These are phyloP conservation scores for Melanerpes aurifrons DNA, from an alignment of 2,113 vertebrate genomes.

Conservation along the genomic window DNA sequence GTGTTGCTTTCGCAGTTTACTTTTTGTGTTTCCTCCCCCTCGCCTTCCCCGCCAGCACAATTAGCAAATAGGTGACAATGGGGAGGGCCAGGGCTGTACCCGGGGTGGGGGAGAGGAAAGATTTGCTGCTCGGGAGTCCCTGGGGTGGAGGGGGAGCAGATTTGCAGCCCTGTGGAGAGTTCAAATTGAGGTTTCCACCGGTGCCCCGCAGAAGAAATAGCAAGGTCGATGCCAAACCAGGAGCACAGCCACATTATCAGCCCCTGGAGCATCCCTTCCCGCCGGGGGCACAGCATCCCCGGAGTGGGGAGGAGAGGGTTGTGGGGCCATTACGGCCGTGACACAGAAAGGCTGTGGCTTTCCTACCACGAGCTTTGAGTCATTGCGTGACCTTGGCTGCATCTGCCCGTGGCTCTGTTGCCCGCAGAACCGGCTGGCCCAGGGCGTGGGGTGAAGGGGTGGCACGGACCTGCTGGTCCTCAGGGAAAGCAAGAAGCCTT, in stretches of 20 bases:
- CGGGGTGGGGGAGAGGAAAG: neutral
- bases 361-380: neutral
- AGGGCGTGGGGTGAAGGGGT: neutral
- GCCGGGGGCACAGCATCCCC: neutral
- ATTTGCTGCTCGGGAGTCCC: neutral
- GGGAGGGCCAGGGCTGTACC: neutral
- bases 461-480: neutral
- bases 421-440: conserved; percentile 31
- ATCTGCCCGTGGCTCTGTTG: neutral
- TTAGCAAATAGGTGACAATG: conserved; percentile 57
- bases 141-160: neutral
- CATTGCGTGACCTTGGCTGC: conserved; percentile 36
- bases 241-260: neutral
- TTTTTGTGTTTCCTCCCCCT: conserved; percentile 66
- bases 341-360: neutral
- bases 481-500: neutral
- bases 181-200: neutral
- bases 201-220: neutral
- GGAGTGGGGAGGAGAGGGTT: neutral
- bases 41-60: conserved; percentile 45
- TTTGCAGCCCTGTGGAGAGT: neutral
- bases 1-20: conserved; percentile 64
- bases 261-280: neutral
- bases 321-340: neutral
- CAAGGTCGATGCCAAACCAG: neutral